Evolutionary conservation across 2,797 vertebrate species (phyloP), one percentile per base, ranked within the genome.

Genomic region (Coluber constrictor): DNA sequence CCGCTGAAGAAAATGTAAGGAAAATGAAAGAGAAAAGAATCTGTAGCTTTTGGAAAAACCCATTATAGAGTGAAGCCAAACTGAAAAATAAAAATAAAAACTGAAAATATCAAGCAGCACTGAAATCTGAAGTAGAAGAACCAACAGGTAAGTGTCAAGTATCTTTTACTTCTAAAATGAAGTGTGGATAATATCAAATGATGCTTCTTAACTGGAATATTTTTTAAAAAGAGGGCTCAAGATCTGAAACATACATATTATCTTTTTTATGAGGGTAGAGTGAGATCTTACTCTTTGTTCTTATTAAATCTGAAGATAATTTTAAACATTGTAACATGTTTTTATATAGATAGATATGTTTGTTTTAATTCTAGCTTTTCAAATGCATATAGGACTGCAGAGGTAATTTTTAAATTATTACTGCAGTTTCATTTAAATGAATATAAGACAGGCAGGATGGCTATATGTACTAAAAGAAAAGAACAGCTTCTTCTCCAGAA

Each of bases 111-210:
- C 4, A 3, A 89, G 51, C 79, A 54, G 88, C 16, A 74, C 4
- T 86, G 59, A 94, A 27, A 66, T 29, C 83, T 92, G 86, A 74
- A 63, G 0, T 60, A 6, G 54, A 5, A 61, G 0, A 20, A 2
- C 2, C 2, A 92, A 61, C 60, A 95, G 93, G 95, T 96, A 95
- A 97, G 94, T 2, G 55, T 4, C 59, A 4, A 92, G 91, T 90
- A 83, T 29, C 47, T 61, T 91, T 90, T 88, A 51, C 86, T 57
- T 92, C n/a, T 3, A 7, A 5, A 16, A 5, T 18, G 1, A 90
- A 61, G 55, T 0, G 5, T 0, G 61, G 56, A 87, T 5, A 23
- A 87, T 25, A 1, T 11, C 10, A 18, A 2, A 47, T 29, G 16
- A 10, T 0, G 51, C 43, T 25, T 55, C 87, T 93, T 87, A 87